Evolutionary conservation across 2,888 invertebrate genomes (phyloP), one percentile per base, ranked within the genome.

Genomic region (Nephrocerus scutellatus): DNA sequence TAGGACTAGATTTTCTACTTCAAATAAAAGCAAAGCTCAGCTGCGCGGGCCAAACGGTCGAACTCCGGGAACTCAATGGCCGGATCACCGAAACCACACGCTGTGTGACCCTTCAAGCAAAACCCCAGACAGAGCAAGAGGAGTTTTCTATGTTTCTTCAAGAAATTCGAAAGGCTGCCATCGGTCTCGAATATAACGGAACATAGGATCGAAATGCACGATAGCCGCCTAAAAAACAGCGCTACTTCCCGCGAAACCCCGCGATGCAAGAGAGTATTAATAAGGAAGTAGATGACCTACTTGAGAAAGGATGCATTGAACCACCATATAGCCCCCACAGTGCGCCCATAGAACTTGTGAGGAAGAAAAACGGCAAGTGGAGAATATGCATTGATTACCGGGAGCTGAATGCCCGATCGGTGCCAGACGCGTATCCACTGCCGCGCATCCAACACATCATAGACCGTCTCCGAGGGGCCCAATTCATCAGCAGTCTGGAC

Each of bases 401-500:
- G 6, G 21, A 32, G 15, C 22, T 32, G n/a, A 32, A 32, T 21
- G 23, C 22, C 13, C 19, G 12, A 8, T 21, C 32, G 4, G 14
- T 22, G 2, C 32, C 32, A 20, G 32, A 32, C 15, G 15, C 13
- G 10, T 32, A 21, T 18, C 32, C 23, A 13, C 14, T 32, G 10
- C 32, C 32, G 6, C 21, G 32, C 2, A 32, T 32, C 26, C 26
- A 26, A 6, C 26, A 26, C 26, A 26, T 26, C n/a, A 12, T 26
- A 26, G 26, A 26, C 26, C 26, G 26, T 8, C 26, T 26, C 12
- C 26, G 26, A 6, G n/a, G 13, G 6, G 26, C 26, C 5, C 6
- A 6, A 26, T 6, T 26, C 6, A 26, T 26, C n/a, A 6, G 26
- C n/a, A 26, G 26, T 26, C n/a, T 26, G 6, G 26, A 26, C n/a